Evolutionary conservation across 2,888 invertebrate genomes (phyloP), one percentile per base, ranked within the genome.

Genomic region (Gortyna flavago): DNA sequence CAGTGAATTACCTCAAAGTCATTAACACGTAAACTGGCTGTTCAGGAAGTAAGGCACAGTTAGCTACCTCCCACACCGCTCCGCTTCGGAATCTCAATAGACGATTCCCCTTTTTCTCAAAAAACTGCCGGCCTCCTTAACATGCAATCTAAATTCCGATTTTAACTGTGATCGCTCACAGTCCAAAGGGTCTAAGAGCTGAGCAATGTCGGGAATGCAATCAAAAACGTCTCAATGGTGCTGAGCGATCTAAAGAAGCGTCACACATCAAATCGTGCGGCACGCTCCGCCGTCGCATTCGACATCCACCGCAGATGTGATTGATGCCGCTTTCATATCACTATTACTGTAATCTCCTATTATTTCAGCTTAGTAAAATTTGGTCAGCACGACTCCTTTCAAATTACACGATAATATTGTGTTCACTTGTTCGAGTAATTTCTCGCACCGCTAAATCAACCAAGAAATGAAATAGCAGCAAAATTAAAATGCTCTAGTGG

Each of bases 171-270:
- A 86, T 88, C 87, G 86, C 87, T 89, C 88, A 83, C 82, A 85
- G 85, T 87, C 85, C 75, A 89, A 86, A 84, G 84, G 86, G 74
- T 86, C 88, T 89, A 86, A 87, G 83, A 87, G 80, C 86, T 77
- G 86, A 84, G 85, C 86, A 85, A 89, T 90, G 85, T 77, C 73
- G 68, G 87, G 90, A 90, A 92, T 91, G 90, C 89, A 90, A 92
- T 91, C 90, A 91, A 92, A 91, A 91, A 89, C 90, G 89, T 87
- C 86, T 86, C 85, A 87, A 85, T 88, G 83, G 84, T 86, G 74
- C 75, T 84, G 73, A 85, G 86, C 85, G 81, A 85, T 83, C 80
- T 85, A 75, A 87, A 87, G 88, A 87, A 89, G 84, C 86, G 89
- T 87, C 89, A 87, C 89, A 87, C 85, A 82, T 87, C 83, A 87